Evolutionary conservation across 2,113 vertebrate genomes (phyloP), one percentile per base, ranked within the genome.

Genomic region (Ondatra zibethicus): DNA sequence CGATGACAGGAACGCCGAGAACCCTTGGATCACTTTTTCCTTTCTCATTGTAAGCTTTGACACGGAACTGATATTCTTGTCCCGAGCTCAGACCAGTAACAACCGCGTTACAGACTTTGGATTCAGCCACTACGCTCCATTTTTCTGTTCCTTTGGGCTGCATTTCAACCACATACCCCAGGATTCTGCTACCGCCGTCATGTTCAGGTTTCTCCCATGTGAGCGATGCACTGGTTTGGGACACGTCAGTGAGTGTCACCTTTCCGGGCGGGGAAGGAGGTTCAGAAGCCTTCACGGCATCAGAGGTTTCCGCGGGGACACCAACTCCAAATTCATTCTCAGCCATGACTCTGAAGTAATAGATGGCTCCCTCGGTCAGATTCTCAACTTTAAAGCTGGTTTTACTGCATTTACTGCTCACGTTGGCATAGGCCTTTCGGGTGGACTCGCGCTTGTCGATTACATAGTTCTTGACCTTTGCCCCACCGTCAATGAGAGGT

Each of bases 241-340:
- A 99, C 76, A 99, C 99, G 90, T 99, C 99, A 8, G 99, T 99
- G 95, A 99, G 99, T 7, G 98, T 99, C 85, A 99, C 99, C 97
- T 99, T 99, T 65, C 99, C 99, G 94, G 99, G 99, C 95, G 99
- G 92, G 73, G 99, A 98, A 98, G 99, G 99, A 97, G 99, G 99
- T 96, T 99, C 99, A 93, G 99, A 99, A 88, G 99, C 99, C 98
- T 99, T 99, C 77, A 99, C 98, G 25, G 99, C 97, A 52, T 99
- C 99, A 4, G 77, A 84, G 36, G 99, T 99, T 98, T 99, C 99
- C 95, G 98, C 98, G 91, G 99, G 98, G 86, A 99, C 95, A 94
- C 99, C 99, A 96, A 99, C 98, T 96, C 99, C 99, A 98, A 99
- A 99, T 97, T 99, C 99, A 97, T 99, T 99, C 97, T 99, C 99